Base-by-base conservation (phyloP, 2,113 vertebrate genomes). In the Brienomyrus brachyistius region DNA sequence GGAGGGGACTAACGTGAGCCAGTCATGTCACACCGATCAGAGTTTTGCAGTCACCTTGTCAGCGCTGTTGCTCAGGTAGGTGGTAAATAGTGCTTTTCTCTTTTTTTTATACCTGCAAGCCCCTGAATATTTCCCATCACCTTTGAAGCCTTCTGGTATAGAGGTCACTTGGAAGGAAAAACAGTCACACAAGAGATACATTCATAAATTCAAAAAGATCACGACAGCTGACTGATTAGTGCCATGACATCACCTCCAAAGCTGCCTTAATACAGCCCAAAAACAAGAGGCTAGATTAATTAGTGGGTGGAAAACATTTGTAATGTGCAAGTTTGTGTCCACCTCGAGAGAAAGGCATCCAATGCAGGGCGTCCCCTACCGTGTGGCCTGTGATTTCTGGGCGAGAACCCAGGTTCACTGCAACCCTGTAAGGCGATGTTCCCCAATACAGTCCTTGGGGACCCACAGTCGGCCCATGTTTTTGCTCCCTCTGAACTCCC, bases 11-110 rank as follows among this genome's bases (percentile, higher is more conserved):
- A 92, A 91, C 91, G 92, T 90, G 91, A 91, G 56, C 93, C 92
- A 93, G 93, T 92, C 92, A 92, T 92, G 94, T 94, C 93, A 93
- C 92, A 91, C 90, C 88, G 90, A 91, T 91, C 88, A 51, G 89
- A 40, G 40, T 35, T 86, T 62, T 43, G 9, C 82, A 90, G 90
- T 93, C 92, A 91, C 93, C 91, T 93, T 91, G 91, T 90, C 90
- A 91, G 56, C 59, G 11, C 27, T 35, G 56, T 50, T 66, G 70
- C 17, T 74, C 45, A 50, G 45, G 45, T 35, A 52, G 19, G 47
- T 59, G 82, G 92, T 90, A 85, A 92, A 92, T 15, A 47, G 90
- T 91, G 92, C 93, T 47, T 89, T 91, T 40, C 40, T 40, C n/a
- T 86, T 90, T 45, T 89, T 90, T 84, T 88, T 90, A 90, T 77